A percentile compares a stretch with the other conserved stretches of the same genome.
These are phyloP conservation scores for Chaenodraco wilsoni DNA, from an alignment of 2,797 vertebrate species.

Conservation along the genomic window DNA sequence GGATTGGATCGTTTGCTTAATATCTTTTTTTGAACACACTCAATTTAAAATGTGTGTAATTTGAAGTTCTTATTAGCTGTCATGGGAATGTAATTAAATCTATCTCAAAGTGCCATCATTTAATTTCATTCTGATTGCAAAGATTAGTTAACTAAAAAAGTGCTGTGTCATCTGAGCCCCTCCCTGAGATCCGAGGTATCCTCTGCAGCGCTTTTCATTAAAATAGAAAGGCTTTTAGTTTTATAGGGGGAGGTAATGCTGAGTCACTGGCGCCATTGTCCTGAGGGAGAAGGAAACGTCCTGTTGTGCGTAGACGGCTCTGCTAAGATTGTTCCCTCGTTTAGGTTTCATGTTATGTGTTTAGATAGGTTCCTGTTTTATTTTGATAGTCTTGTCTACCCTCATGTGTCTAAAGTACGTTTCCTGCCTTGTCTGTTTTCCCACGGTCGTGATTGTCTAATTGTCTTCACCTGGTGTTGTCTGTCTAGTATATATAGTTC, in stretches of 20 bases:
- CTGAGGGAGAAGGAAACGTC: not conserved
- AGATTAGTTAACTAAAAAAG: not conserved
- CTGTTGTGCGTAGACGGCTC: too few species aligned
- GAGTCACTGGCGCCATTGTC: slow-evolving; percentile 51
- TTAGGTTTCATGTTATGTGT: too few species aligned
- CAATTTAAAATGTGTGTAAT: not conserved
- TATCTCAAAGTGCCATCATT: not conserved
- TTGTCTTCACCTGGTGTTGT: too few species aligned
- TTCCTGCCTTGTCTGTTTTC: too few species aligned
- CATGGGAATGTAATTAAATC: not conserved
- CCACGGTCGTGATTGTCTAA: too few species aligned
- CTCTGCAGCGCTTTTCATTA: slow-evolving; percentile 41
- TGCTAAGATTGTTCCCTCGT: too few species aligned
- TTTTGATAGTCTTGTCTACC: too few species aligned
- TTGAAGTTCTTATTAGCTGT: not conserved
- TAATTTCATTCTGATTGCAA: not conserved
- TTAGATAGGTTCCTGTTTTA: too few species aligned
- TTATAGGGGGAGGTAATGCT: slow-evolving; percentile 24
- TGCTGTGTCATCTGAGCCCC: slow-evolving; percentile 24
- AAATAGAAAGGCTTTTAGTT: slow-evolving; percentile 13
- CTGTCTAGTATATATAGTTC: too few species aligned
- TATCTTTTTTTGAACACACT: not conserved
- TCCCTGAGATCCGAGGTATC: not conserved
- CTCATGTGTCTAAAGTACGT: too few species aligned
- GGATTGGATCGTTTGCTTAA: not conserved